Evolutionary conservation across 2,888 invertebrate genomes (phyloP).

Genomic region (Schizotus pectinicornis): DNA sequence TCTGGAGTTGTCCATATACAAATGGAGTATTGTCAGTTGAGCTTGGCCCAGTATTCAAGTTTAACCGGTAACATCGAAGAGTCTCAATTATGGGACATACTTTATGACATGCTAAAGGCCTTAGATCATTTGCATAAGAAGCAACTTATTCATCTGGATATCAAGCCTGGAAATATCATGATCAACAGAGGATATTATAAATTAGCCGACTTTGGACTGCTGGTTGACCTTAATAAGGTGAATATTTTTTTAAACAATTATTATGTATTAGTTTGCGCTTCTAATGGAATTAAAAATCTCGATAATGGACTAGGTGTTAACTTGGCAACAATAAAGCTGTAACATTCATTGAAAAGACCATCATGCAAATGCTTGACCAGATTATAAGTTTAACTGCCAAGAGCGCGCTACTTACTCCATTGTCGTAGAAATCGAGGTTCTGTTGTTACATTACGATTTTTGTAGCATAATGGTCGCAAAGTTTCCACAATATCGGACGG

Average conservation of each 20-base stretch:
- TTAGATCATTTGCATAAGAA: constrained; percentile 72
- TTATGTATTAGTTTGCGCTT: constrained; percentile 5
- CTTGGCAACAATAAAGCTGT: constrained; percentile 3
- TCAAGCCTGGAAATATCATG: constrained; percentile 80
- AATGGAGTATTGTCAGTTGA: constrained; percentile 72
- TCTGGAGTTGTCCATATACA: constrained; percentile 70
- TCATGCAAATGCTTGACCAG: too few species aligned
- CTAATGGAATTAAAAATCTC: constrained; percentile 2
- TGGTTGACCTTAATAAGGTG: constrained; percentile 67
- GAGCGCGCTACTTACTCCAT: too few species aligned
- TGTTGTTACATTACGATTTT: constrained; percentile 9
- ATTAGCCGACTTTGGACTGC: constrained; percentile 77
- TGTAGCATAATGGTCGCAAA: constrained; percentile 56
- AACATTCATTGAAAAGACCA: too few species aligned
- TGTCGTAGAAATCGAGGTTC: too few species aligned
- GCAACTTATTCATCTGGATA: constrained; percentile 75
- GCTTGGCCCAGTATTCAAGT: constrained; percentile 65
- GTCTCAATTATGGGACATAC: constrained; percentile 68
- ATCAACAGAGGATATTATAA: constrained; percentile 71
- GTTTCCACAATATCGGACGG: constrained; percentile 66
- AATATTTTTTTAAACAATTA: constrained; percentile 8
- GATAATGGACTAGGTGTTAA: background rate
- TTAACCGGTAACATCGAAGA: constrained; percentile 66
- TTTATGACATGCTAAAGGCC: constrained; percentile 69
- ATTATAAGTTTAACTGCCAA: too few species aligned